These are phyloP conservation scores for Mamestra brassicae DNA, from an alignment of 2,888 invertebrate genomes.

Conservation along the genomic window DNA sequence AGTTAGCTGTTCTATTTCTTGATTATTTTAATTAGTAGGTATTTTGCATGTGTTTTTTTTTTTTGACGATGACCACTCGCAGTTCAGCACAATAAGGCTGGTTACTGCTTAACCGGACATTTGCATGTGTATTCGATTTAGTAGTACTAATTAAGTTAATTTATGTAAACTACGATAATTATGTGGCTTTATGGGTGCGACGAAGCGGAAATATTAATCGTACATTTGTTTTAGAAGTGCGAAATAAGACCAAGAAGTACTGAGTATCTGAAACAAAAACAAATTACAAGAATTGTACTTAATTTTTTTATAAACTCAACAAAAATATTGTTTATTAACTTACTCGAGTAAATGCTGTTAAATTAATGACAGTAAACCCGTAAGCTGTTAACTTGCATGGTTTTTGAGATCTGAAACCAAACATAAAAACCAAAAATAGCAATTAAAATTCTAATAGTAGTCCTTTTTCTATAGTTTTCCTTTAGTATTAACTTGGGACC, in stretches of 20 bases:
- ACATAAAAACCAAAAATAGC: neutral
- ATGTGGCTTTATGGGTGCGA: neutral
- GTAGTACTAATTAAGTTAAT: neutral
- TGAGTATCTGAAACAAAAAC: slow-evolving; percentile 75
- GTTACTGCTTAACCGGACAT: neutral
- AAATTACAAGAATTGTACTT: no score
- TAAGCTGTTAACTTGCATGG: slow-evolving; percentile 78
- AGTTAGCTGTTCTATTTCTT: neutral
- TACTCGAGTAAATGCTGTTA: slow-evolving; percentile 76
- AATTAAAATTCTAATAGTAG: neutral
- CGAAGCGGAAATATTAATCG: slow-evolving; percentile 21
- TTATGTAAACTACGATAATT: neutral
- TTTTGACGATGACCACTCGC: no score
- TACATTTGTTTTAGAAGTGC: slow-evolving; percentile 76
- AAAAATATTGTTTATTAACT: slow-evolving; percentile 6
- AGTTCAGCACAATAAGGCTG: no score
- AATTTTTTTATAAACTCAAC: slow-evolving; percentile 24
- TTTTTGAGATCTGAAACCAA: slow-evolving; percentile 74
- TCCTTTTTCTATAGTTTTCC: neutral
- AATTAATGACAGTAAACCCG: slow-evolving; percentile 74
- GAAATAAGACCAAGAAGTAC: slow-evolving; percentile 81
- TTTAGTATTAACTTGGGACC: neutral
- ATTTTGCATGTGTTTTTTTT: neutral
- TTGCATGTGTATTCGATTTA: neutral
- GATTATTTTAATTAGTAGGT: neutral